Conservation (phyloP, 2,797 vertebrate genomes). For the Loriculus beryllinus region DNA sequence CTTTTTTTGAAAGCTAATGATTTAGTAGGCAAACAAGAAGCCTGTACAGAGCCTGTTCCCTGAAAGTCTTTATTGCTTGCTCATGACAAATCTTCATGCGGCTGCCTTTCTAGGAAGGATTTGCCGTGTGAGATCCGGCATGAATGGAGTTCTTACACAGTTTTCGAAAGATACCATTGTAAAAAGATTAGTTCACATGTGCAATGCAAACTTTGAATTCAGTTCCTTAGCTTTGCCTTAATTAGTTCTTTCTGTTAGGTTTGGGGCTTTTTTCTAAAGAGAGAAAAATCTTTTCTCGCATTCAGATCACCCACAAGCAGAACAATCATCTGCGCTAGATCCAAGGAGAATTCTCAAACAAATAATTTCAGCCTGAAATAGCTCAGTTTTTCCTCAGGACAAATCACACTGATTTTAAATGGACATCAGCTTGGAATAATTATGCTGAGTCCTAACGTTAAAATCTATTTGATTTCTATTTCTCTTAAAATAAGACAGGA, state of each 20-base stretch:
- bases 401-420: neutral
- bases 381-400: neutral
- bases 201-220: slow-evolving; percentile 56
- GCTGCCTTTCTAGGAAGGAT: slow-evolving; percentile 35
- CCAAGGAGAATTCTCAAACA: slow-evolving; percentile 14
- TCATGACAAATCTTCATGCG: slow-evolving; percentile 31
- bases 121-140: slow-evolving; percentile 3
- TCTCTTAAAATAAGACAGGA: neutral
- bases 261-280: neutral
- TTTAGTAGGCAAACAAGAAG: slow-evolving; percentile 21
- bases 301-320: slow-evolving; percentile 13
- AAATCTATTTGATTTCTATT: neutral
- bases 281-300: neutral
- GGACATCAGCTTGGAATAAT: neutral
- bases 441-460: neutral
- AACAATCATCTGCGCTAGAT: neutral
- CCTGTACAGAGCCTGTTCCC: slow-evolving; percentile 22
- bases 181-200: slow-evolving; percentile 63
- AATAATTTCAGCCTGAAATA: neutral
- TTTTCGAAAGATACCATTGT: slow-evolving; percentile 42
- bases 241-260: slow-evolving; percentile 52
- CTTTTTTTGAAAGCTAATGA: neutral
- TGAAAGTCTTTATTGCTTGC: slow-evolving; percentile 39
- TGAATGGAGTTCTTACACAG: neutral
- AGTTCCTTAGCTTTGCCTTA: slow-evolving; percentile 60